Conservation (phyloP, 2,888 invertebrate species). For the Netelia inedita region DNA sequence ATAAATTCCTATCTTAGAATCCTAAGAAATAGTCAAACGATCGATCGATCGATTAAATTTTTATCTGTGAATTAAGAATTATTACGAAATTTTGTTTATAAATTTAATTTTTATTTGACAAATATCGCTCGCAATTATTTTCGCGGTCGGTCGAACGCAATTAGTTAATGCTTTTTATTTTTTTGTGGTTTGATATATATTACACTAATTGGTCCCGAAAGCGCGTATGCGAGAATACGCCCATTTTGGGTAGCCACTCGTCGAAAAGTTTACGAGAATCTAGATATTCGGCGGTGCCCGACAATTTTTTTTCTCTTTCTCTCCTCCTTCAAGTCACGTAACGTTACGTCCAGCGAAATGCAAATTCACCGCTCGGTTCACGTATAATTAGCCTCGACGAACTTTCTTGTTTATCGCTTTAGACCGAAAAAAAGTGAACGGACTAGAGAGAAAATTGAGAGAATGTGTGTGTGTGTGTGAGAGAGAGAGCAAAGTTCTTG, state of each 20-base stretch:
- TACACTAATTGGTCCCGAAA: too few relatives aligned
- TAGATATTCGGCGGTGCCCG: constrained; percentile 20
- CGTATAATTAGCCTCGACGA: constrained; percentile 47
- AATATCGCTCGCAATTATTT: too few relatives aligned
- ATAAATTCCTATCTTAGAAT: constrained; percentile 95
- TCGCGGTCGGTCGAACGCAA: too few relatives aligned
- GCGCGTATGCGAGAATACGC: too few relatives aligned
- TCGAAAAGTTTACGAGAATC: constrained; percentile 51
- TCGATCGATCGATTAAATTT: not conserved
- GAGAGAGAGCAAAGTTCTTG: not conserved
- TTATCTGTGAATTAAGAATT: not conserved
- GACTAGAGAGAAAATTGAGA: not conserved
- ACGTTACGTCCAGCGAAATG: constrained; percentile 29
- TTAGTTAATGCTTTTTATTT: too few relatives aligned
- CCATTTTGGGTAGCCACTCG: not conserved
- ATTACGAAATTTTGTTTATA: too few relatives aligned
- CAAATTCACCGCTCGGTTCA: constrained; percentile 44
- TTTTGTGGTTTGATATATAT: too few relatives aligned
- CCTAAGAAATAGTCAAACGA: constrained; percentile 85
- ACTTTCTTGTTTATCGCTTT: constrained; percentile 57
- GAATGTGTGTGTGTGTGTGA: not conserved
- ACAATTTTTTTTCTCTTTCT: constrained; percentile 14
- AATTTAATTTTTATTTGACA: too few relatives aligned
- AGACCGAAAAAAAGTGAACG: constrained; percentile 9
- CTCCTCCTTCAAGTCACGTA: not conserved